Conservation (phyloP, 2,113 vertebrate genomes). For the Dunckerocampus dactyliophorus region DNA sequence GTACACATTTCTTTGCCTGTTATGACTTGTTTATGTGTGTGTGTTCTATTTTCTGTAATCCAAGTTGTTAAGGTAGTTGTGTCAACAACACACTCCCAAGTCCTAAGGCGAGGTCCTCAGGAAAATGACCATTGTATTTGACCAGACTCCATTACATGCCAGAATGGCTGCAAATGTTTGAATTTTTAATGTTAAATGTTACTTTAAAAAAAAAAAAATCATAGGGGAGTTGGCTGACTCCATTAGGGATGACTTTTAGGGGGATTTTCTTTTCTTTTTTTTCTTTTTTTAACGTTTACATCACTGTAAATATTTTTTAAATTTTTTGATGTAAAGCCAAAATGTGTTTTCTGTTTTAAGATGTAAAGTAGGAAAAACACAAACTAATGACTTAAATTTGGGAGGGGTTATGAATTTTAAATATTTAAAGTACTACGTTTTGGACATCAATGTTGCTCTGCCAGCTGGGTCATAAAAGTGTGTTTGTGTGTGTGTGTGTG, state of each 20-base stretch:
- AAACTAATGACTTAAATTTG: constrained; percentile 50
- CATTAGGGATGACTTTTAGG: constrained; percentile 20
- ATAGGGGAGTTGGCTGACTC: constrained; percentile 26
- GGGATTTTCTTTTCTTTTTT: constrained; percentile 7
- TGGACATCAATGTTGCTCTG: constrained; percentile 47
- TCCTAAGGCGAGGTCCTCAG: constrained; percentile 55
- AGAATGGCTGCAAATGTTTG: constrained; percentile 54
- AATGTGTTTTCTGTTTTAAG: constrained; percentile 66
- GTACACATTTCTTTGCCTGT: neutral
- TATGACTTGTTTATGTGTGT: constrained; percentile 26
- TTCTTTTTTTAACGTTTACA: constrained; percentile 47
- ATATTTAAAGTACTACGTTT: constrained; percentile 51
- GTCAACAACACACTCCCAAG: constrained; percentile 48
- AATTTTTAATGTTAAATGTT: constrained; percentile 46
- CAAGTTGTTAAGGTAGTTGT: constrained; percentile 35
- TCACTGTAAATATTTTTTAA: constrained; percentile 72
- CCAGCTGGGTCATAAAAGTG: constrained; percentile 61
- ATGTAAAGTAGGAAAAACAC: constrained; percentile 64
- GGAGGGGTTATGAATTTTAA: constrained; percentile 35
- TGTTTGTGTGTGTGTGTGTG: constrained; percentile 21
- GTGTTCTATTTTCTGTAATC: constrained; percentile 19
- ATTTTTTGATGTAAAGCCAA: constrained; percentile 70
- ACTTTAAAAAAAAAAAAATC: constrained; percentile 41
- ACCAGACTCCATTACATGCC: constrained; percentile 52
- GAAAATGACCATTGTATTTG: constrained; percentile 53